Conservation (phyloP, 53 echinoderm and acorn worm species). For the Temnopleurus reevesii region DNA sequence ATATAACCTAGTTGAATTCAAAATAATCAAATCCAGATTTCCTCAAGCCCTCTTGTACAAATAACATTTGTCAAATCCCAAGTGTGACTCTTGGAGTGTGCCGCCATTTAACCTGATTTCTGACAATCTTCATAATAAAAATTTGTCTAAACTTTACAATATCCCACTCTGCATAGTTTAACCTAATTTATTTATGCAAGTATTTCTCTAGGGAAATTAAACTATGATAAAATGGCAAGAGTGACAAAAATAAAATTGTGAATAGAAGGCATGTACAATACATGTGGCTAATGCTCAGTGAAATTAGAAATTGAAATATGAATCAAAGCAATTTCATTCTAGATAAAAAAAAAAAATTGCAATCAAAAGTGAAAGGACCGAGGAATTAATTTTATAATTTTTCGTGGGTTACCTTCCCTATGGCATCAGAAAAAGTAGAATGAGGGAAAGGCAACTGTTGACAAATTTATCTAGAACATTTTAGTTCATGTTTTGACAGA, state of each 20-base stretch:
- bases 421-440: neutral
- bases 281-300: neutral
- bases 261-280: neutral
- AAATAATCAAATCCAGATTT: too few relatives aligned
- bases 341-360: too few relatives aligned
- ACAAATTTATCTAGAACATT: slow-evolving; percentile 34
- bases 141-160: neutral
- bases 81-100: neutral
- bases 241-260: neutral
- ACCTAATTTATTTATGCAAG: neutral
- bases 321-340: neutral
- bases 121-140: neutral
- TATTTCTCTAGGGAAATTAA: neutral
- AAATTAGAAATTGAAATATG: neutral
- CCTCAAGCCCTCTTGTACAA: too few relatives aligned
- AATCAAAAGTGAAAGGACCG: neutral
- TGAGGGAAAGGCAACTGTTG: neutral
- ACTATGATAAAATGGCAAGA: neutral
- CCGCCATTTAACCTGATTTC: neutral
- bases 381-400: neutral
- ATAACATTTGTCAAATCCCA: neutral
- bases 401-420: slow-evolving; percentile 8
- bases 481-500: slow-evolving; percentile 6
- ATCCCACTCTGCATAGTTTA: neutral
- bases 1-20: too few relatives aligned